These are phyloP conservation scores for Drosophila baimaii DNA, from an alignment of 1,140 invertebrate genomes.

Conservation along the genomic window DNA sequence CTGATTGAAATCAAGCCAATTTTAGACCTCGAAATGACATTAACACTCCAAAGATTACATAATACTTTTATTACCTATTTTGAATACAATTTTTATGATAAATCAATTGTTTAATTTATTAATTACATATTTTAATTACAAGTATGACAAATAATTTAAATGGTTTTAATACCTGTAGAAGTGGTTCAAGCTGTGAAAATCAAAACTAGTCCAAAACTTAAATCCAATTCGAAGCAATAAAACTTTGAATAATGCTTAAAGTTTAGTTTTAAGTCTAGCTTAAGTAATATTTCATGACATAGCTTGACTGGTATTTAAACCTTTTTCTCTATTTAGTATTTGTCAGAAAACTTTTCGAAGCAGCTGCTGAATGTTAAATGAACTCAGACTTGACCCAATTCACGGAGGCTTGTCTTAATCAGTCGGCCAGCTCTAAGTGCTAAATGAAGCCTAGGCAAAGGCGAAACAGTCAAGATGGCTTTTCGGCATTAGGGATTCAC, in stretches of 20 bases:
- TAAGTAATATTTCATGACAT: conserved; percentile 3
- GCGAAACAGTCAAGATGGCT: conserved; percentile 8
- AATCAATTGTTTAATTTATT: no score
- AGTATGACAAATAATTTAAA: no score
- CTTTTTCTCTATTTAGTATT: conserved; percentile 7
- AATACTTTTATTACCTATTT: no score
- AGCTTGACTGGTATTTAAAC: conserved; percentile 5
- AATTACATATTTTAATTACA: no score
- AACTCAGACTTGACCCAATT: conserved; percentile 36
- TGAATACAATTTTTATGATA: no score
- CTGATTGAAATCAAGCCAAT: no score
- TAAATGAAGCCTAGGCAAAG: conserved; percentile 23
- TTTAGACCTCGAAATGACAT: no score
- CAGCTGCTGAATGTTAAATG: conserved; percentile 25
- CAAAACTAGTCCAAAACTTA: conserved; percentile 6
- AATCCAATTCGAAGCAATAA: neutral
- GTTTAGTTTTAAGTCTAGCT: conserved; percentile 1
- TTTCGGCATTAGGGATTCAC: conserved; percentile 25
- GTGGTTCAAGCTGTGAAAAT: neutral
- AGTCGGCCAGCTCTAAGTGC: conserved; percentile 4
- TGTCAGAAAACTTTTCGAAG: conserved; percentile 7
- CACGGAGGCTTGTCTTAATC: conserved; percentile 17
- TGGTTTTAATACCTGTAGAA: no score
- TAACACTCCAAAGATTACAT: no score
- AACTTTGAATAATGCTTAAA: conserved; percentile 26